Evolutionary conservation across 2,888 invertebrate genomes (phyloP).

Genomic region (Drosophila bunnanda): DNA sequence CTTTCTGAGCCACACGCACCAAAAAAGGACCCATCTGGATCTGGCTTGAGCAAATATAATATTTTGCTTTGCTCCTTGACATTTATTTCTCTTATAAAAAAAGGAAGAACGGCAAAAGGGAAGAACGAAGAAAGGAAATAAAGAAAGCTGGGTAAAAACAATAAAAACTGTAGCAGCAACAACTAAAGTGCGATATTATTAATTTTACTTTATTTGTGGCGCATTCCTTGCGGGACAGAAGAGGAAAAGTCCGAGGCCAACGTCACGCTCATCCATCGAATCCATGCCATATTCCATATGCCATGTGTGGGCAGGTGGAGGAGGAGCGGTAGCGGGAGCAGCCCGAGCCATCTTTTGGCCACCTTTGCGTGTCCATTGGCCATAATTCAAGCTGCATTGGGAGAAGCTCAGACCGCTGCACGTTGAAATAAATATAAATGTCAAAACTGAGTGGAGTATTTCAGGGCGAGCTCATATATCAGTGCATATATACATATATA

Average conservation of each 20-base stretch:
- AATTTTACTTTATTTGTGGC: constrained; percentile 63
- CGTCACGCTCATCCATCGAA: constrained; percentile 52
- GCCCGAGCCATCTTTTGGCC: constrained; percentile 56
- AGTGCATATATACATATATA: constrained; percentile 27
- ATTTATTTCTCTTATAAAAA: constrained; percentile 53
- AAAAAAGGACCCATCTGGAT: constrained; percentile 16
- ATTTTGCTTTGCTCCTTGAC: constrained; percentile 59
- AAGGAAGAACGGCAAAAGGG: not conserved
- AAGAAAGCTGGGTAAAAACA: constrained; percentile 39
- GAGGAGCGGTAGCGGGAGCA: constrained; percentile 52
- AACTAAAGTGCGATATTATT: constrained; percentile 74
- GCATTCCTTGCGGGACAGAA: constrained; percentile 54
- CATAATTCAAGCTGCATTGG: constrained; percentile 75
- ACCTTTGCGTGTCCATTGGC: constrained; percentile 78
- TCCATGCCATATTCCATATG: constrained; percentile 24
- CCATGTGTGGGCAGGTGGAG: constrained; percentile 38
- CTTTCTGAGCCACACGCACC: constrained; percentile 57
- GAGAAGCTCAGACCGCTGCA: constrained; percentile 63
- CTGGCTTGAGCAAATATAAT: constrained; percentile 35
- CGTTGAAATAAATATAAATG: constrained; percentile 84
- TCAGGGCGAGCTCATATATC: constrained; percentile 58
- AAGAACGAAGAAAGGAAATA: constrained; percentile 7
- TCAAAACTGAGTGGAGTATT: constrained; percentile 78
- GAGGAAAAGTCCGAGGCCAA: constrained; percentile 35
- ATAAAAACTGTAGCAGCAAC: constrained; percentile 46